These are phyloP conservation scores for Machimus rusticus DNA, from an alignment of 2,888 invertebrate genomes.

Conservation along the genomic window DNA sequence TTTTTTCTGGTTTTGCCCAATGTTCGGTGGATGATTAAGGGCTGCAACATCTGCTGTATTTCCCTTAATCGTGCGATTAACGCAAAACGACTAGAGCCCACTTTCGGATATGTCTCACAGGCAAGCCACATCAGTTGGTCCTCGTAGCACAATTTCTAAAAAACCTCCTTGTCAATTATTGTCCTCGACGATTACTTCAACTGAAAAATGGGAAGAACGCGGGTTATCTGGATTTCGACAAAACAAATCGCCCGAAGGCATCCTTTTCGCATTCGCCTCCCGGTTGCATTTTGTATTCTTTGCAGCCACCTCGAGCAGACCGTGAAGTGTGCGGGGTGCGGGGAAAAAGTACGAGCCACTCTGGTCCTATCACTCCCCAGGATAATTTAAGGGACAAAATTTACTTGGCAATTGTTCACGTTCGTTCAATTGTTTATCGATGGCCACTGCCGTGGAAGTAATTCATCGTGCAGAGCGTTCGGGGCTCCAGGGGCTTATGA, in stretches of 20 bases:
- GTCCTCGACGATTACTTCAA: slow-evolving; percentile 39
- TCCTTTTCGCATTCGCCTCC: slow-evolving; percentile 18
- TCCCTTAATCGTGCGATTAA: slow-evolving; percentile 22
- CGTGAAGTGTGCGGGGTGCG: slow-evolving; percentile 8
- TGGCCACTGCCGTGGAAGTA: slow-evolving; percentile 33
- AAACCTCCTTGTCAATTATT: slow-evolving; percentile 40
- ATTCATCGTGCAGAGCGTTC: slow-evolving; percentile 20
- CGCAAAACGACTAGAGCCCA: neutral
- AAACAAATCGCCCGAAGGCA: slow-evolving; percentile 40
- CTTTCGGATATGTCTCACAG: neutral
- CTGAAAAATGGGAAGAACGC: slow-evolving; percentile 40
- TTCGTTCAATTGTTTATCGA: slow-evolving; percentile 42
- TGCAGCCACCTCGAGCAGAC: slow-evolving; percentile 23
- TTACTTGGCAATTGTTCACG: slow-evolving; percentile 38
- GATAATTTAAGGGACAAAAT: slow-evolving; percentile 31
- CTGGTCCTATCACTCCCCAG: slow-evolving; percentile 24
- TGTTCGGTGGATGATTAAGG: neutral
- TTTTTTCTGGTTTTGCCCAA: neutral
- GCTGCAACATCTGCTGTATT: slow-evolving; percentile 4
- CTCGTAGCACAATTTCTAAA: neutral
- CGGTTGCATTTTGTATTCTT: slow-evolving; percentile 21
- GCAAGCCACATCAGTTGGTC: neutral
- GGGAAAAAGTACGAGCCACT: slow-evolving; percentile 20
- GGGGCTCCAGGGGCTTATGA: slow-evolving; percentile 11
- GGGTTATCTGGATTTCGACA: slow-evolving; percentile 37